Evolutionary conservation across 2,113 vertebrate species (phyloP), one percentile per base, ranked within the genome.

Genomic region (Oreochromis niloticus): DNA sequence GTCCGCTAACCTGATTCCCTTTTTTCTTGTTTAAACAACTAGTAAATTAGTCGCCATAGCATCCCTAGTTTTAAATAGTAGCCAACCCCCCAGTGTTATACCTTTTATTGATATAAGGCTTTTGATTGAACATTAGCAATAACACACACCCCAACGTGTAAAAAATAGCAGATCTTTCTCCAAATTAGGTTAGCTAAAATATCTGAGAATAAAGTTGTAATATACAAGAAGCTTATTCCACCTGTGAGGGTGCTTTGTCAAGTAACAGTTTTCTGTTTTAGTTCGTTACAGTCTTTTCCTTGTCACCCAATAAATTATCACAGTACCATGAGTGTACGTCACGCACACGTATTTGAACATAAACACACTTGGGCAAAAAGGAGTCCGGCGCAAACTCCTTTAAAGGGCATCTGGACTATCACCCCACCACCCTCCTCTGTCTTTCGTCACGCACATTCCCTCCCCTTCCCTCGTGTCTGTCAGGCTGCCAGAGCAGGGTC

Each of bases 301-400:
- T 75, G 16, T 81, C 87, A 88, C 87, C 88, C 91, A 98, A 98
- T 98, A 98, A 98, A 97, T 99, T 98, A 98, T 97, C 96, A 96
- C 96, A 97, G 96, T 95, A 96, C 95, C 94, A 92, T 86, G 91
- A 93, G 89, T 71, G 85, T 92, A 88, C 87, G 82, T 94, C 93
- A 94, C 24, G 24, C 88, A 63, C 61, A 91, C 90, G 87, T 80
- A 61, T 89, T 86, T 82, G 46, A 87, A 91, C 86, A 93, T 80
- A 90, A 89, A 87, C 88, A 92, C 89, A 89, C 71, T 83, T 61
- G 9, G 91, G 85, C 86, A 79, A 39, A 73, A 85, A 36, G 34
- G 43, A 85, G 90, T 90, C 82, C 63, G 43, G 84, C 57, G 48
- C 80, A 59, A 68, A 83, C 81, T 85, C 85, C 85, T 89, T 92